These are phyloP conservation scores for Drosophila kambysellisi DNA, from an alignment of 2,888 invertebrate genomes.

Conservation along the genomic window DNA sequence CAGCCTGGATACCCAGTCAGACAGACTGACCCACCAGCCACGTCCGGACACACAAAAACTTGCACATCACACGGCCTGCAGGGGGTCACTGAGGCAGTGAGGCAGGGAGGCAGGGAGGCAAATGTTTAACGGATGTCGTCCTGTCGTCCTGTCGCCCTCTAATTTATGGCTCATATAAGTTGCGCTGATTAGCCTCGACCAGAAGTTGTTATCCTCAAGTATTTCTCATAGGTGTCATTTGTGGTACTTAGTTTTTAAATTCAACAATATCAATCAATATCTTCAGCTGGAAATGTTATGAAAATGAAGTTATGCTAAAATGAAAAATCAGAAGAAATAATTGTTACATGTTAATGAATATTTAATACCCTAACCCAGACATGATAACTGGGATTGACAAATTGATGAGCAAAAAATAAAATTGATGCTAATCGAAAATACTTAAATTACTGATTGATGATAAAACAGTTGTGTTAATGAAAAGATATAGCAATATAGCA, in stretches of 20 bases:
- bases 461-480: neutral
- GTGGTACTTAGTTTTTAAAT: slow-evolving; percentile 20
- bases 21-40: slow-evolving; percentile 23
- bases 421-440: neutral
- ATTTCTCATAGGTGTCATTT: slow-evolving; percentile 18
- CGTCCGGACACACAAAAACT: slow-evolving; percentile 52
- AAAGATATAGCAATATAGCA: neutral
- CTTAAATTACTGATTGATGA: neutral
- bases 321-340: neutral
- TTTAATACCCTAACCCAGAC: neutral
- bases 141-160: slow-evolving; percentile 69
- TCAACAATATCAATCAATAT: slow-evolving; percentile 9
- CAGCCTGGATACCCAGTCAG: slow-evolving; percentile 25
- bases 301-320: slow-evolving; percentile 51
- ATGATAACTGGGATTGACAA: neutral
- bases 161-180: slow-evolving; percentile 79
- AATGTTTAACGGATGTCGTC: slow-evolving; percentile 71
- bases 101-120: slow-evolving; percentile 41
- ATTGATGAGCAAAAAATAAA: neutral
- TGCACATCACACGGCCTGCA: slow-evolving; percentile 53
- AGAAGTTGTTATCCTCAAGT: slow-evolving; percentile 62
- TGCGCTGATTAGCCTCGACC: slow-evolving; percentile 68
- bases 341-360: neutral
- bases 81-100: slow-evolving; percentile 13
- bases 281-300: slow-evolving; percentile 24